A percentile compares a stretch with the other conserved stretches of the same genome.
Evolutionary conservation across 2,113 vertebrate species (phyloP).

Genomic region (Clinocottus analis): DNA sequence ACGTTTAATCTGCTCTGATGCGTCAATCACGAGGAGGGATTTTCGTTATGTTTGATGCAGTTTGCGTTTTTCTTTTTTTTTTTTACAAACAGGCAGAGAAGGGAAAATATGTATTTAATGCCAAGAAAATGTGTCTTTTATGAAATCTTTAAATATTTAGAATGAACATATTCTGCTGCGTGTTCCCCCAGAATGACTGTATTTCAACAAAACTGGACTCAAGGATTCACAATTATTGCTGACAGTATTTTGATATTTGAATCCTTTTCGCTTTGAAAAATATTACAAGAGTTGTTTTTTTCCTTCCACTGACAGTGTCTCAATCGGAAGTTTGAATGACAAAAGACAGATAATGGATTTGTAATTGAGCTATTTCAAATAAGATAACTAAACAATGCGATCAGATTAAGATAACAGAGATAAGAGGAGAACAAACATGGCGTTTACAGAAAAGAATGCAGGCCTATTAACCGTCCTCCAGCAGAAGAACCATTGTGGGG

Average conservation of each 20-base stretch:
- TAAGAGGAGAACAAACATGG: conserved; percentile 74
- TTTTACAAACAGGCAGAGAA: background rate
- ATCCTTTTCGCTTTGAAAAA: background rate
- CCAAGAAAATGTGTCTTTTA: background rate
- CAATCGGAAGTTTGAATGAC: conserved; percentile 66
- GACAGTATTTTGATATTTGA: background rate
- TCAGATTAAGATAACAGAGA: conserved; percentile 76
- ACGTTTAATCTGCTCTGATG: background rate
- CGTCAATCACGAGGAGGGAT: background rate
- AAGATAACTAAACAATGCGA: conserved; percentile 70
- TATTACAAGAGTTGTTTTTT: background rate
- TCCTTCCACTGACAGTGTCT: background rate
- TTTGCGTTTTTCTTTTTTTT: background rate
- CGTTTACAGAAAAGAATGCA: conserved; percentile 67
- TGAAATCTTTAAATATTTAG: background rate
- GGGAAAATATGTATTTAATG: background rate
- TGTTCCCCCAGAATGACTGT: background rate
- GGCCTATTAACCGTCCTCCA: conserved; percentile 24
- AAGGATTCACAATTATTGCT: background rate
- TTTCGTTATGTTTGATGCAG: background rate
- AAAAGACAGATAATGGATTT: conserved; percentile 71
- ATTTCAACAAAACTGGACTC: background rate
- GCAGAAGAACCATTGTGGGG: conserved; percentile 35
- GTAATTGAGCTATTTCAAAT: conserved; percentile 76
- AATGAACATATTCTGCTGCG: background rate